A percentile compares a stretch with the other conserved stretches of the same genome.
Evolutionary conservation across 2,797 vertebrate genomes (phyloP).

Genomic region (Sebastes iracundus): DNA sequence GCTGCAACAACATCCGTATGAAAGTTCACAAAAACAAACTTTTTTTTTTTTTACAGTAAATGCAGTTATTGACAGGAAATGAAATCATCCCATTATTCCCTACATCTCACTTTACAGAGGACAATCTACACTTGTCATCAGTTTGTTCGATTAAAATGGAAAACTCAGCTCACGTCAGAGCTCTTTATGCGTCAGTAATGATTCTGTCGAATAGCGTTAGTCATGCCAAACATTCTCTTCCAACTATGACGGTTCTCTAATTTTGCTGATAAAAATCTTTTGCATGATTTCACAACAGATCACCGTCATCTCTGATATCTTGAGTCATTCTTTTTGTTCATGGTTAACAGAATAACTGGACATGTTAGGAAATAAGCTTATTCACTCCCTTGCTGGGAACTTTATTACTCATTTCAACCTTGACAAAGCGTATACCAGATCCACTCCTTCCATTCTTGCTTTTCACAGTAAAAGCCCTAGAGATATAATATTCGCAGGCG

Average conservation of each 20-base stretch:
- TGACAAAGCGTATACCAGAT: too few species aligned
- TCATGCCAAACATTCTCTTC: constrained; percentile 7
- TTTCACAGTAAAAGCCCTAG: too few species aligned
- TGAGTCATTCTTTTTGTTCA: neutral
- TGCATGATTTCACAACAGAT: constrained; percentile 13
- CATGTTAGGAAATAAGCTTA: neutral
- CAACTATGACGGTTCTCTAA: neutral
- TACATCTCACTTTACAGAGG: neutral
- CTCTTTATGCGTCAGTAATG: neutral
- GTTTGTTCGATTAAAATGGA: constrained; percentile 1
- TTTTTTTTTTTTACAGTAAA: neutral
- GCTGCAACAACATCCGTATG: neutral
- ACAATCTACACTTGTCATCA: neutral
- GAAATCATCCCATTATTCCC: neutral
- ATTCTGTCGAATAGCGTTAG: constrained; percentile 7
- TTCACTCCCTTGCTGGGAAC: neutral
- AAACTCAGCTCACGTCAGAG: constrained; percentile 5
- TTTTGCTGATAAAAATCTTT: constrained; percentile 7
- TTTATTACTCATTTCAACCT: too few species aligned
- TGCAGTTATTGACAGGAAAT: neutral
- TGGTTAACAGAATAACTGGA: neutral
- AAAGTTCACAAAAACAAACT: neutral
- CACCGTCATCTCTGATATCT: neutral
- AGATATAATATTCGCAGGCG: too few species aligned
- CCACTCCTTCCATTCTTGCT: too few species aligned